phyloP scores from a whole-genome alignment of 2,797 vertebrate species.

The Coranthus polyacanthus region DNA sequence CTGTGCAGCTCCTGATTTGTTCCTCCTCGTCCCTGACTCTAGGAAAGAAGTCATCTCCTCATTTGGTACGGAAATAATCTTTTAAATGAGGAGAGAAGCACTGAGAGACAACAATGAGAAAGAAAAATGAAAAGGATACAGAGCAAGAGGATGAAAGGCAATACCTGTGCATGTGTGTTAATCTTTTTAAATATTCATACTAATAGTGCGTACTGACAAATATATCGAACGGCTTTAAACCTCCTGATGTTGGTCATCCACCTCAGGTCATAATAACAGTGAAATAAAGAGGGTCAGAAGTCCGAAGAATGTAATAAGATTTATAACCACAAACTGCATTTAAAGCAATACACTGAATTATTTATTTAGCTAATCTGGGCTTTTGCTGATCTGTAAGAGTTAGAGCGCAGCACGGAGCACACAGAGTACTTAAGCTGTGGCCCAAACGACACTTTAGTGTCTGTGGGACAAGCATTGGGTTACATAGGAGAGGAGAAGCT shows the following conservation, averaged over 20 bases:
- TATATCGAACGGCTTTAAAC: not conserved
- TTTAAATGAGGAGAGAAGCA: not conserved
- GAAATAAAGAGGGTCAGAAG: constrained; percentile 35
- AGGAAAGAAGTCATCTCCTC: too few species aligned
- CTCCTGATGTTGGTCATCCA: constrained; percentile 17
- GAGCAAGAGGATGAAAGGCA: not conserved
- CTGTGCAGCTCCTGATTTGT: too few species aligned
- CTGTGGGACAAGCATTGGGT: constrained; percentile 63
- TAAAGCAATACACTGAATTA: constrained; percentile 70
- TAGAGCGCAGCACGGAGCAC: constrained; percentile 37
- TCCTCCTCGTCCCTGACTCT: too few species aligned
- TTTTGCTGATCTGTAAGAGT: constrained; percentile 60
- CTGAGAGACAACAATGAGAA: not conserved
- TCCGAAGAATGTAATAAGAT: constrained; percentile 37
- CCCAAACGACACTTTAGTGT: constrained; percentile 65
- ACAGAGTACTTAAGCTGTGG: constrained; percentile 51
- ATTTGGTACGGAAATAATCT: not conserved
- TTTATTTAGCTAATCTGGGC: constrained; percentile 65
- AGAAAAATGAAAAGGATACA: not conserved
- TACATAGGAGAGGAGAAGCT: constrained; percentile 56
- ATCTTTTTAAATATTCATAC: constrained; percentile 1
- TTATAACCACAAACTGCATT: constrained; percentile 66
- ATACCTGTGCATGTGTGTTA: too few species aligned
- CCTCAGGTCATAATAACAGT: constrained; percentile 9
- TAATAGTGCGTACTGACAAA: not conserved